phyloP scores from a whole-genome alignment of 2,113 vertebrate species.

The Neodontobutis hainanensis region DNA sequence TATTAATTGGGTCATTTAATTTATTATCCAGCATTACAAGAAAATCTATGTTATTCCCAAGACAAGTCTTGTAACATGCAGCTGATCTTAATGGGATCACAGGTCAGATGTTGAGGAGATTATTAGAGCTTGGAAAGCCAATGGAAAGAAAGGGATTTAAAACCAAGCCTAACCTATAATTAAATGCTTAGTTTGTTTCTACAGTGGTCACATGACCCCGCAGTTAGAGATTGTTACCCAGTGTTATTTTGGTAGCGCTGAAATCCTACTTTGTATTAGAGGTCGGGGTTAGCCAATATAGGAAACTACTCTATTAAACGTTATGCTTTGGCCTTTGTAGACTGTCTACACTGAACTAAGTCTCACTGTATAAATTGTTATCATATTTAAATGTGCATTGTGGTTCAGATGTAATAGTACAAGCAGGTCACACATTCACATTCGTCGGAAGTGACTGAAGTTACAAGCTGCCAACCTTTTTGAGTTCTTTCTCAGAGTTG shows the following conservation, averaged over 20 bases:
- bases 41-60: conserved; percentile 6
- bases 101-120: conserved; percentile 15
- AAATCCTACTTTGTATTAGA: conserved; percentile 29
- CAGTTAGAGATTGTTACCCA: conserved; percentile 29
- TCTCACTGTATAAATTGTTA: background rate
- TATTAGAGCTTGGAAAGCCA: conserved; percentile 16
- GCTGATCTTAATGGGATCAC: conserved; percentile 20
- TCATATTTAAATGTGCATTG: too few species aligned
- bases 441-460: background rate
- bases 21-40: background rate
- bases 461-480: background rate
- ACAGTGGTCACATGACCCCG: conserved; percentile 17
- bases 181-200: conserved; percentile 37
- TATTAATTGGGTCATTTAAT: background rate
- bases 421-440: background rate
- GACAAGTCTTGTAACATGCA: conserved; percentile 9
- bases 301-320: conserved; percentile 28
- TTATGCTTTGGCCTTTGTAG: conserved; percentile 24
- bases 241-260: conserved; percentile 20
- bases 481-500: conserved; percentile 1
- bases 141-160: conserved; percentile 40
- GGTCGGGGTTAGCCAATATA: background rate
- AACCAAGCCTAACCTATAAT: conserved; percentile 35
- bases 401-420: background rate
- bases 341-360: conserved; percentile 13